A percentile compares a stretch with the other conserved stretches of the same genome.
phyloP scores from a whole-genome alignment of 2,888 invertebrate species.

The Ypsolopha scabrella region DNA sequence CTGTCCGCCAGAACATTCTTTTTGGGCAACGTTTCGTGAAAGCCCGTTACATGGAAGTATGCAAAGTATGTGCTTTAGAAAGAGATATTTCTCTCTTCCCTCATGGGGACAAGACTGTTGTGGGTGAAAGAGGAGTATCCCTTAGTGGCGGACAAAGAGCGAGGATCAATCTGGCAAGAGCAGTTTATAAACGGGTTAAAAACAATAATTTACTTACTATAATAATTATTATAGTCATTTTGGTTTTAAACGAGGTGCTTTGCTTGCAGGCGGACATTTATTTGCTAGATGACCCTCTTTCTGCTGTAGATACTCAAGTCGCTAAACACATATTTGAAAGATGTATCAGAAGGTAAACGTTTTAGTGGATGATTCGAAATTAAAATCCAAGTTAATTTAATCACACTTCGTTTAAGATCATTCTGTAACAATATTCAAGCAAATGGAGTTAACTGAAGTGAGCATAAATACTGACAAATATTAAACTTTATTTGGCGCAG shows the following conservation, averaged over 20 bases:
- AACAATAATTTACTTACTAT: not conserved
- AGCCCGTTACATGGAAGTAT: slow-evolving; percentile 72
- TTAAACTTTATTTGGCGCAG: slow-evolving; percentile 16
- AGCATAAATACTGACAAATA: not conserved
- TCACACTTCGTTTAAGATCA: not conserved
- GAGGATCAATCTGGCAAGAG: slow-evolving; percentile 72
- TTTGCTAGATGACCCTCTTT: slow-evolving; percentile 80
- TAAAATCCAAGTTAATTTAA: not conserved
- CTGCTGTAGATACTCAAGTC: slow-evolving; percentile 80
- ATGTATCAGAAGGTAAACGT: slow-evolving; percentile 65
- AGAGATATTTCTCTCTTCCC: slow-evolving; percentile 81
- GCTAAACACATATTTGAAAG: slow-evolving; percentile 77
- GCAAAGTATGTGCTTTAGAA: slow-evolving; percentile 79
- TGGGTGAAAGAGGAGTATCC: slow-evolving; percentile 88
- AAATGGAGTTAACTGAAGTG: not conserved
- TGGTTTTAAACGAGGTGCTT: not conserved
- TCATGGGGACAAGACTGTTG: slow-evolving; percentile 84
- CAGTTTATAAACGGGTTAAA: slow-evolving; percentile 71
- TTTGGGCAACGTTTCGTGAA: slow-evolving; percentile 81
- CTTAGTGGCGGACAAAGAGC: slow-evolving; percentile 87
- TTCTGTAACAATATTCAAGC: not conserved
- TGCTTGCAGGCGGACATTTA: slow-evolving; percentile 74
- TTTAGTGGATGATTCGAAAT: not conserved
- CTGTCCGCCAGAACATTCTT: slow-evolving; percentile 91
- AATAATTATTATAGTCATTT: not conserved